A percentile compares a stretch with the other conserved stretches of the same genome.
Evolutionary conservation across 2,888 invertebrate species (phyloP).

Genomic region (Panopea generosa): DNA sequence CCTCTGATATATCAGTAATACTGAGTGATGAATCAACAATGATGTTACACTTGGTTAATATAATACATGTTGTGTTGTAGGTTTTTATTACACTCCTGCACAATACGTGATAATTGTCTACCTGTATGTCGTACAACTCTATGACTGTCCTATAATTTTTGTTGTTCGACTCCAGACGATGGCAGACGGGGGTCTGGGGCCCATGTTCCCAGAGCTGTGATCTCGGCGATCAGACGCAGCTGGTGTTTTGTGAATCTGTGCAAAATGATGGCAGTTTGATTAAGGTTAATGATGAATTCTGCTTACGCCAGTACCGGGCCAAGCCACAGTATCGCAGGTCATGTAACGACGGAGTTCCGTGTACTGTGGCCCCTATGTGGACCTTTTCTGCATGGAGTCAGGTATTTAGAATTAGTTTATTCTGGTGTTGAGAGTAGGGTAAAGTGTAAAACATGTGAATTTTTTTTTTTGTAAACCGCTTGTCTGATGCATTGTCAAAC

Average conservation of each 20-base stretch:
- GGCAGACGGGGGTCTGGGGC: constrained; percentile 89
- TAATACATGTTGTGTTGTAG: no score
- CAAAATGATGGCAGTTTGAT: constrained; percentile 53
- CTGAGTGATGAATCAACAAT: no score
- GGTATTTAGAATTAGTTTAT: constrained; percentile 85
- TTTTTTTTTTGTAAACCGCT: no score
- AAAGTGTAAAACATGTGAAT: no score
- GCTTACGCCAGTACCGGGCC: constrained; percentile 56
- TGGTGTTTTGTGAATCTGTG: constrained; percentile 81
- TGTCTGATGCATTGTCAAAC: no score
- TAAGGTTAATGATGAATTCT: constrained; percentile 64
- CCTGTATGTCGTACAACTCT: no score
- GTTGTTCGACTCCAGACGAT: constrained; percentile 63
- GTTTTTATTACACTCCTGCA: no score
- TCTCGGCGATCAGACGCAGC: constrained; percentile 95
- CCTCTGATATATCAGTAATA: no score
- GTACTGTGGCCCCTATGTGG: constrained; percentile 62
- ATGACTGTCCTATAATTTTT: no score
- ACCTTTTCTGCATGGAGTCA: constrained; percentile 94
- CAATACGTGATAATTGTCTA: no score
- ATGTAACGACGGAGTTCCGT: constrained; percentile 69
- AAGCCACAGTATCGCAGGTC: constrained; percentile 69
- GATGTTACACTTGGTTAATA: no score
- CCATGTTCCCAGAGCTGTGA: constrained; percentile 96
- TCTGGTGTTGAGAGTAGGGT: no score